Conservation (phyloP, 2,888 invertebrate genomes). For the Mythimna vitellina region DNA sequence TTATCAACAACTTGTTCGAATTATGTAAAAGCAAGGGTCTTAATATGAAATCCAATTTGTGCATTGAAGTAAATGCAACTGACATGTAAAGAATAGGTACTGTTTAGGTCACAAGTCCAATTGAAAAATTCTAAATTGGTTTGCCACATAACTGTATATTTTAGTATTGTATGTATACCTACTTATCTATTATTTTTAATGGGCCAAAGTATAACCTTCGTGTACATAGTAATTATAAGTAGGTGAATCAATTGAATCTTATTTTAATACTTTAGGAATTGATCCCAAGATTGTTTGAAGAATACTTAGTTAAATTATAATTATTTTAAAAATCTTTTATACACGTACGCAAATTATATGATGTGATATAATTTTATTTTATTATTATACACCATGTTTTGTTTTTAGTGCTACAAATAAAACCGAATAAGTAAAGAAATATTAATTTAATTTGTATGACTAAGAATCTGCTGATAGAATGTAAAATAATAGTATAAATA, state of each 20-base stretch:
- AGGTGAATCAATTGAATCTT: slow-evolving; percentile 45
- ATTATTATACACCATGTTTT: slow-evolving; percentile 15
- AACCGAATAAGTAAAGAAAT: slow-evolving; percentile 11
- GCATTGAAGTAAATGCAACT: background rate
- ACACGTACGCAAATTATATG: slow-evolving; percentile 33
- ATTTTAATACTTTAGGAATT: slow-evolving; percentile 34
- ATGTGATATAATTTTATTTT: slow-evolving; percentile 55
- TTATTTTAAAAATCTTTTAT: slow-evolving; percentile 15
- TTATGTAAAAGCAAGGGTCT: background rate
- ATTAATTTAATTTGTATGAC: slow-evolving; percentile 23
- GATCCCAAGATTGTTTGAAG: slow-evolving; percentile 15
- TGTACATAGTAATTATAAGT: slow-evolving; percentile 62
- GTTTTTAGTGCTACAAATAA: slow-evolving; percentile 14
- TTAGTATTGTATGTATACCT: background rate
- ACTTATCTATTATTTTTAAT: slow-evolving; percentile 28
- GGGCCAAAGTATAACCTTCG: slow-evolving; percentile 53
- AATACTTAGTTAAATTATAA: slow-evolving; percentile 28
- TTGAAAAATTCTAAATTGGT: slow-evolving; percentile 1
- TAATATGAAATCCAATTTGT: slow-evolving; percentile 14
- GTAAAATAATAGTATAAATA: slow-evolving; percentile 28
- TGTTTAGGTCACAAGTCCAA: slow-evolving; percentile 5
- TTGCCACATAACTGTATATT: background rate
- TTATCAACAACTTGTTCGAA: background rate
- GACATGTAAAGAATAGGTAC: background rate
- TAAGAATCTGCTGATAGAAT: slow-evolving; percentile 19